Conservation (phyloP, 2,888 invertebrate genomes). For the Omphaloscelis lunosa region DNA sequence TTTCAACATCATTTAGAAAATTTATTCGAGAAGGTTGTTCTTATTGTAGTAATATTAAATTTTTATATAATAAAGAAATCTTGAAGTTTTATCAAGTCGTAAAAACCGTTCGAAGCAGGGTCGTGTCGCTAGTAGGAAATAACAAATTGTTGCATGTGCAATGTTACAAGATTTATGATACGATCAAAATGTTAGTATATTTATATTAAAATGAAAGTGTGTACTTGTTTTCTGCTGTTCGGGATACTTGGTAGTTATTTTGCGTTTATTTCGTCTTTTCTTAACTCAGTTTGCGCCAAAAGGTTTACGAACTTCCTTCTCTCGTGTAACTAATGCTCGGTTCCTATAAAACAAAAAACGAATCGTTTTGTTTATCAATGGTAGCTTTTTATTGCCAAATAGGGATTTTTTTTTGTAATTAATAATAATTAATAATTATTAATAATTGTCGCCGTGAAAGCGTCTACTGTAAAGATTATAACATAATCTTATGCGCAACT, state of each 20-base stretch:
- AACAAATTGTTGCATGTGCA: neutral
- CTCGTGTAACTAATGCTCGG: no score
- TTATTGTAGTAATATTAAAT: neutral
- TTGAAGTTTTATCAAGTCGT: neutral
- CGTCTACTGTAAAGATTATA: no score
- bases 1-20: neutral
- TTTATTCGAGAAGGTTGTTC: neutral
- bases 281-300: neutral
- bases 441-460: no score
- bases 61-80: neutral
- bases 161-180: slow-evolving; percentile 5
- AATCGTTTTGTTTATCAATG: no score
- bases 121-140: neutral
- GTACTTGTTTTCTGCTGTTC: slow-evolving; percentile 34
- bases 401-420: accelerated
- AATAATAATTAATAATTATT: no score
- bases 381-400: no score
- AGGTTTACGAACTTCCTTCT: neutral
- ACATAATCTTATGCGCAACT: no score
- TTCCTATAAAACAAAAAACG: no score
- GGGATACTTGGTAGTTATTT: slow-evolving; percentile 38
- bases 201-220: slow-evolving; percentile 38
- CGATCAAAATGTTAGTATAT: slow-evolving; percentile 23
- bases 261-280: neutral
- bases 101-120: neutral